These are phyloP conservation scores for Ectropis crepuscularia DNA, from an alignment of 2,888 invertebrate species.

Conservation along the genomic window DNA sequence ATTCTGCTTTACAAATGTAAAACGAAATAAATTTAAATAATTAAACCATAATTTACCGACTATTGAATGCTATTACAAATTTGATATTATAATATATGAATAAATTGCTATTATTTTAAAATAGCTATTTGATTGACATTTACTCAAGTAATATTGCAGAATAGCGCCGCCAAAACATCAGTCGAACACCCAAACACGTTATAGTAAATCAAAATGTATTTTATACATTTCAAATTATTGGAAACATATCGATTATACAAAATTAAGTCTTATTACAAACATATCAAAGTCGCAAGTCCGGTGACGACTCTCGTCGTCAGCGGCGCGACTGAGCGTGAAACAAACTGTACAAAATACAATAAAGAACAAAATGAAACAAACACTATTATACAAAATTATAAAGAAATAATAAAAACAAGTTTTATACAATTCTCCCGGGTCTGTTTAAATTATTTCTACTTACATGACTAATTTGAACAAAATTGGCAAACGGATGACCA, in stretches of 20 bases:
- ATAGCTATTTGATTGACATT: no score
- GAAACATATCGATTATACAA: constrained; percentile 61
- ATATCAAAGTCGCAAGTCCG: constrained; percentile 39
- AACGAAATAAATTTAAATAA: no score
- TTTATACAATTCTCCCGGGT: constrained; percentile 60
- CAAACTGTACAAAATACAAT: constrained; percentile 72
- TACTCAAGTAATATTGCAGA: no score
- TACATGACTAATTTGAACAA: constrained; percentile 7
- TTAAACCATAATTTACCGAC: no score
- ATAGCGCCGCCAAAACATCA: constrained; percentile 46
- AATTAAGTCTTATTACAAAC: constrained; percentile 56
- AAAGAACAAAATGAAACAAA: constrained; percentile 66
- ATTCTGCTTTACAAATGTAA: no score
- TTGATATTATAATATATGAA: no score
- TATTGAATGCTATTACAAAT: no score
- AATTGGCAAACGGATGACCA: no score
- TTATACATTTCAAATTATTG: constrained; percentile 57
- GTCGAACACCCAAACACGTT: constrained; percentile 53
- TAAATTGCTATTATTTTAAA: no score
- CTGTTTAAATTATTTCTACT: constrained; percentile 42
- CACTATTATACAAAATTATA: constrained; percentile 72
- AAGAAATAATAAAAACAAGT: constrained; percentile 59
- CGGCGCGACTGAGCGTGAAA: constrained; percentile 62
- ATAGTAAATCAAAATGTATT: constrained; percentile 53
- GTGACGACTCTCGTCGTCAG: constrained; percentile 32